These are phyloP conservation scores for Drosophila monieri DNA, from an alignment of 2,888 invertebrate genomes.

Conservation along the genomic window DNA sequence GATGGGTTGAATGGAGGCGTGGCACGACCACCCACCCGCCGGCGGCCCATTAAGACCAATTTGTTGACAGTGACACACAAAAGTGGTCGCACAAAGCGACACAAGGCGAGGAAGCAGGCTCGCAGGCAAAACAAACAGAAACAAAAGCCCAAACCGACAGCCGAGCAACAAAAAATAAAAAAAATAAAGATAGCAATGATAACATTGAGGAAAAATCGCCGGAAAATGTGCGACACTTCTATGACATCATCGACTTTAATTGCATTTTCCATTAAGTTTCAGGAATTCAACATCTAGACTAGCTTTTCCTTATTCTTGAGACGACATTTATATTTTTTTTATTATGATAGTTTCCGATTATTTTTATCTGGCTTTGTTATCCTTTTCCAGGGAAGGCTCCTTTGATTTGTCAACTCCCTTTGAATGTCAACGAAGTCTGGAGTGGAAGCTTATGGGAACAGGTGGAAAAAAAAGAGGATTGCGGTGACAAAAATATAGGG, in stretches of 20 bases:
- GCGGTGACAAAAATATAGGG: not conserved
- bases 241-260: conserved; percentile 43
- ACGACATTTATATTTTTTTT: conserved; percentile 4
- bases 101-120: conserved; percentile 57
- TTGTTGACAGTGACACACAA: conserved; percentile 80
- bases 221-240: conserved; percentile 23
- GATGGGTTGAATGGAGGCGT: not conserved
- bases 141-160: conserved; percentile 13
- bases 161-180: not conserved
- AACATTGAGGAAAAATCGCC: conserved; percentile 20
- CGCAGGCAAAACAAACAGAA: conserved; percentile 28
- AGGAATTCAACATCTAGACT: no score
- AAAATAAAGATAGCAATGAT: conserved; percentile 15
- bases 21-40: conserved; percentile 56
- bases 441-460: conserved; percentile 8
- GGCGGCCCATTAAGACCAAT: conserved; percentile 70
- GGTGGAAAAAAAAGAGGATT: conserved; percentile 11
- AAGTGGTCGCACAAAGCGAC: conserved; percentile 71
- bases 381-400: not conserved
- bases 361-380: not conserved
- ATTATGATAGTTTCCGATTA: not conserved
- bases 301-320: not conserved
- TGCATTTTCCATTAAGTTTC: conserved; percentile 3
- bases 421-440: conserved; percentile 2
- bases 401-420: conserved; percentile 6